Percentiles rank a stretch among this genome's conserved stretches.
phyloP scores from a whole-genome alignment of 2,888 invertebrate genomes.

The Agrochola litura region DNA sequence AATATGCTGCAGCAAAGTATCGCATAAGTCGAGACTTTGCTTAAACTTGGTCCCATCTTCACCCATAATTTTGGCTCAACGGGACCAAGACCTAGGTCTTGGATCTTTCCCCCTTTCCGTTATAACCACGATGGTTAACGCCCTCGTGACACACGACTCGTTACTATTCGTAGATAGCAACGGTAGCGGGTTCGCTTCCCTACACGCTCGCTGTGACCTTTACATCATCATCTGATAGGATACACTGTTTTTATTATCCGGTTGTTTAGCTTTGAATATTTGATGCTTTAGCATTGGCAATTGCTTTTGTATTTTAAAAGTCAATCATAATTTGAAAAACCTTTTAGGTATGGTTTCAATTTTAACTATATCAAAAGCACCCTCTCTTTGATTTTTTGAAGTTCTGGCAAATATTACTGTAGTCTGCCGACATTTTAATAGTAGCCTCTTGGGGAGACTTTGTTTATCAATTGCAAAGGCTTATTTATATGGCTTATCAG shows the following conservation, averaged over 20 bases:
- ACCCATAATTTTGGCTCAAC: conserved; percentile 45
- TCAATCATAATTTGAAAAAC: background rate
- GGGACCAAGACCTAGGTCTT: conserved; percentile 49
- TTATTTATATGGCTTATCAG: too few relatives aligned
- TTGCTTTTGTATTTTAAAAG: background rate
- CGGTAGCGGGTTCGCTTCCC: conserved; percentile 67
- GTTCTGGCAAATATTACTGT: background rate
- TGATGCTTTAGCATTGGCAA: background rate
- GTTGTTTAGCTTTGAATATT: conserved; percentile 33
- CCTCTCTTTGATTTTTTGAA: too few relatives aligned
- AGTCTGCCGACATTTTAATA: too few relatives aligned
- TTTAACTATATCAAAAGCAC: background rate
- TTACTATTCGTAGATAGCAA: conserved; percentile 69
- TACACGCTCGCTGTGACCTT: conserved; percentile 68
- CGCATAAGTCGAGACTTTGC: background rate
- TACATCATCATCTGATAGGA: conserved; percentile 70
- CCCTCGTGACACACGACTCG: conserved; percentile 69
- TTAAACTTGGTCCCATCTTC: conserved; percentile 26
- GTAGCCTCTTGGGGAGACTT: background rate
- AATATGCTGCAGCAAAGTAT: background rate
- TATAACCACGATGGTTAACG: conserved; percentile 64
- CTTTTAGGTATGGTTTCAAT: background rate
- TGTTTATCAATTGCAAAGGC: background rate
- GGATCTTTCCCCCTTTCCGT: conserved; percentile 57
- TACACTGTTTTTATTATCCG: conserved; percentile 54